Conservation (phyloP, 2,797 vertebrate species). For the Myiotriccus ornatus region DNA sequence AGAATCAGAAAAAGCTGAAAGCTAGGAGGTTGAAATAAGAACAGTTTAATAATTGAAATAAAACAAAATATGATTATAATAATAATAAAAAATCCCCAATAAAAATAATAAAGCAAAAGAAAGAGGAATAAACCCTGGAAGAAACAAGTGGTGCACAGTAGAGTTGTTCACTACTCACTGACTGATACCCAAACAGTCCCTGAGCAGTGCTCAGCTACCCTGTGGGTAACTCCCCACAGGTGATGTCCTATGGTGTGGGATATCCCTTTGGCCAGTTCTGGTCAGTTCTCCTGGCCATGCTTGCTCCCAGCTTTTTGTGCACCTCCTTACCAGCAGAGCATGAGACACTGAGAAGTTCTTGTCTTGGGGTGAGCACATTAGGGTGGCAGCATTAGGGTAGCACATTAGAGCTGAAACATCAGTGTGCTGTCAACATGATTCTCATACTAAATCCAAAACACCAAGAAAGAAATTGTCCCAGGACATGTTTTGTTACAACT, state of each 20-base stretch:
- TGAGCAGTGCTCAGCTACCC: too few relatives aligned
- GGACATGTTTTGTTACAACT: neutral
- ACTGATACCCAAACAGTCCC: accelerated
- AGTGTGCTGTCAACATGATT: neutral
- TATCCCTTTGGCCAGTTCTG: neutral
- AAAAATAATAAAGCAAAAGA: neutral
- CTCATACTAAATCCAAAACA: neutral
- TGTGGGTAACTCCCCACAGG: too few relatives aligned
- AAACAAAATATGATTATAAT: neutral
- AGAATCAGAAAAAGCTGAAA: neutral
- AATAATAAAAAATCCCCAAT: neutral
- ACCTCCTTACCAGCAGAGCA: neutral
- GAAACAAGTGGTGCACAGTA: neutral
- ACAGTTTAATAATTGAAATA: neutral
- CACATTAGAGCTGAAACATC: neutral
- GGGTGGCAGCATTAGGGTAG: neutral
- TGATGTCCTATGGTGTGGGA: neutral
- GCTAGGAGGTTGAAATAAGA: neutral
- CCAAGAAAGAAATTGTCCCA: neutral
- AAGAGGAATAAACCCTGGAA: neutral
- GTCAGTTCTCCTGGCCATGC: neutral
- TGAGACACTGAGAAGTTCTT: neutral
- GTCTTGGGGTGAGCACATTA: neutral
- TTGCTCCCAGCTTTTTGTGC: neutral
- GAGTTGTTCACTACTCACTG: neutral